Base-by-base conservation (phyloP, 1,140 invertebrate genomes). In the Micrasema longulum region DNA sequence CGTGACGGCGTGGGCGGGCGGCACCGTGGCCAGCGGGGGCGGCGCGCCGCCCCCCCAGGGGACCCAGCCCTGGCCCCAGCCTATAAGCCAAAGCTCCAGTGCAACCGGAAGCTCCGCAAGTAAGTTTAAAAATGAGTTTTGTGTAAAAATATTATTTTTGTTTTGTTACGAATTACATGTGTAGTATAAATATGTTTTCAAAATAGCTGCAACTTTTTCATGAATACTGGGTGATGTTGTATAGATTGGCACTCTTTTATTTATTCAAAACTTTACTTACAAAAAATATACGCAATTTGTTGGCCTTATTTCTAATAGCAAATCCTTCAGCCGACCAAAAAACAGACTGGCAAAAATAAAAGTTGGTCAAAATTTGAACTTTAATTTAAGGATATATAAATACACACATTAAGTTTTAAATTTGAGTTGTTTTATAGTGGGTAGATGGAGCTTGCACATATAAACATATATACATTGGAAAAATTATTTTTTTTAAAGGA, bases 1-100 rank as follows among this genome's bases (percentile, higher is more conserved):
- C 65, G 84, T 85, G 50, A 85, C 84, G 2, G 82, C 81, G 45
- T 80, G 84, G 75, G 48, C 68, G 71, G 45, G 45, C 16, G 23
- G 14, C 41, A 18, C 50, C 38, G 38, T 69, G 69, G 43, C 77
- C 72, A 52, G 77, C 18, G 23, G 35, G 35, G 14, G 26, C 45
- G 74, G 67, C 77, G 75, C 48, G 77, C 77, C n/a, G 81, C 26
- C 38, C 35, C 16, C 57, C 26, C 74, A 78, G 68, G 55, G 79
- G 4, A 71, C 82, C 31, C 84, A 82, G 62, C 84, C 83, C 80
- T 73, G 80, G 20, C 80, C 82, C 35, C 79, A 80, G 1, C 79
- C 84, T 48, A 81, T 80, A 45, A 85, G 84, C 74, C 84, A 85
- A 77, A 85, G 83, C 52, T 85, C 84, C 14, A 84, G 82, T 18